phyloP scores from a whole-genome alignment of 92 coral and sea anemone species.

The Epizoanthus scotinus region DNA sequence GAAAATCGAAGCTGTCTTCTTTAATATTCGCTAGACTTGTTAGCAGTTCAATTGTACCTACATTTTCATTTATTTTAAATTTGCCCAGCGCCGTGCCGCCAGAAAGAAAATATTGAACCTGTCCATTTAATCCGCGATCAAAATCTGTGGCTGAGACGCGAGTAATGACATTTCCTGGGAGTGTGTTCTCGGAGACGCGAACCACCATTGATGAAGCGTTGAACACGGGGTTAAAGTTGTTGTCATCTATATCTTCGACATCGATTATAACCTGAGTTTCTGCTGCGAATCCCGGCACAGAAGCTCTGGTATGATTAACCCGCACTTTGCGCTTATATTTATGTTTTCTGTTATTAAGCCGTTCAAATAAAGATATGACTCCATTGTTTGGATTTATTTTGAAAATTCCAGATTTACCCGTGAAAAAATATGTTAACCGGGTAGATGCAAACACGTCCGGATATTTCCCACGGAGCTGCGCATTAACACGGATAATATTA shows the following conservation, averaged over 20 bases:
- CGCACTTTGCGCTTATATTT: constrained; percentile 52
- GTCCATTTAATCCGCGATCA: constrained; percentile 67
- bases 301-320: constrained; percentile 27
- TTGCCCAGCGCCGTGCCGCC: constrained; percentile 86
- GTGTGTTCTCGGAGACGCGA: constrained; percentile 52
- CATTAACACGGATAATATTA: constrained; percentile 69
- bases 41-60: constrained; percentile 65
- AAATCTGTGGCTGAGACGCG: constrained; percentile 71
- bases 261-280: constrained; percentile 66
- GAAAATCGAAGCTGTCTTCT: constrained; percentile 64
- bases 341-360: constrained; percentile 64
- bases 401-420: constrained; percentile 58
- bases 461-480: constrained; percentile 46
- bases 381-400: constrained; percentile 84
- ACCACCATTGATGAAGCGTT: constrained; percentile 45
- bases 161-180: constrained; percentile 47
- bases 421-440: constrained; percentile 48
- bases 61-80: constrained; percentile 61
- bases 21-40: constrained; percentile 60
- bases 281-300: constrained; percentile 10
- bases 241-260: constrained; percentile 77
- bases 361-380: constrained; percentile 65
- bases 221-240: constrained; percentile 77
- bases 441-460: constrained; percentile 43
- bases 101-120: constrained; percentile 57